Evolutionary conservation across 2,797 vertebrate genomes (phyloP), one percentile per base, ranked within the genome.

Genomic region (Periophthalmus magnuspinnatus): DNA sequence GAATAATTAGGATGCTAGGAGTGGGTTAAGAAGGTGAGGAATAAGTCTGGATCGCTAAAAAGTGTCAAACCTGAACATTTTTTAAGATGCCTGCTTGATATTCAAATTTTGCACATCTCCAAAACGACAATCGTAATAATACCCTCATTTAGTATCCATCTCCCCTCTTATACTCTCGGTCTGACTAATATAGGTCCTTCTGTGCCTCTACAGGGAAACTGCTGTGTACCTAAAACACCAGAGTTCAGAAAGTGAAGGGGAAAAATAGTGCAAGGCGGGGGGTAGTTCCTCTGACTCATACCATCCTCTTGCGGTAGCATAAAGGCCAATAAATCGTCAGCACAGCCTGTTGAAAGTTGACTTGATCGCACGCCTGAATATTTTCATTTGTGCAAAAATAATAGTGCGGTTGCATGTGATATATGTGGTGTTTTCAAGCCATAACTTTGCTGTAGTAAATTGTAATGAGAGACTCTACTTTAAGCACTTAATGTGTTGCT

Each of bases 241-340:
- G 74, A 67, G 74, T 81, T 83, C 64, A 78, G 68, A 76, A 78
- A 78, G 70, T 80, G 65, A 70, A 70, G 57, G 33, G 58, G 59
- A 80, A 76, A 73, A 73, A 48, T 54, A 28, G 54, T 50, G 38
- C 65, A 52, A 59, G 45, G 73, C 16, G 9, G 61, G 28, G 52
- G 56, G 64, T 61, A 38, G 72, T 83, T 77, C 74, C 16, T 68
- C 54, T 87, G 84, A 87, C 72, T 84, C 79, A 84, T 86, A 76
- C 62, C 47, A 78, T 56, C 73, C 69, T 55, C 52, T 57, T 41
- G 67, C 76, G 75, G 61, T 75, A 67, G 57, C 57, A 70, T 70
- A 70, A 79, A 75, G 1, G 67, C 62, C 28, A 45, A 71, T 48
- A 14, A 2, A 73, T 80, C 77, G 71, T 36, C 59, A 65, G 50